A percentile compares a stretch with the other conserved stretches of the same genome.
Evolutionary conservation across 2,797 vertebrate species (phyloP).

Genomic region (Emys orbicularis): DNA sequence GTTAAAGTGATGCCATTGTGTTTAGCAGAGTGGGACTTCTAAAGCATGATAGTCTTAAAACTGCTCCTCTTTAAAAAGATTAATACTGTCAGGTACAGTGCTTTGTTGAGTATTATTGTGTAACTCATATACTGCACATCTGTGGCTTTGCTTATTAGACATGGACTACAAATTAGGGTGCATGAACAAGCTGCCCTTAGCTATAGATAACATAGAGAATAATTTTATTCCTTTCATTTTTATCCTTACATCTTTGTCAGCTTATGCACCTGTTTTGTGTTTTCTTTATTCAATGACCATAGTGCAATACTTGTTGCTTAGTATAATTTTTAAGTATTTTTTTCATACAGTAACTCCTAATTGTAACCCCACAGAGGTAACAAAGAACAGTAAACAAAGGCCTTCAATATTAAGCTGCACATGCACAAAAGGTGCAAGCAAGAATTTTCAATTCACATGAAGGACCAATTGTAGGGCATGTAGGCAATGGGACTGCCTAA

Average conservation of each 20-base stretch:
- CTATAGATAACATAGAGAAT: neutral
- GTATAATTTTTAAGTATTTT: neutral
- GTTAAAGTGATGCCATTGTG: neutral
- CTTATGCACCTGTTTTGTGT: neutral
- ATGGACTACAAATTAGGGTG: neutral
- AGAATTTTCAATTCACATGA: neutral
- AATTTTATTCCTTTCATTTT: neutral
- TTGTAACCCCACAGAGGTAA: neutral
- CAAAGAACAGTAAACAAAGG: neutral
- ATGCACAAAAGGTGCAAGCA: neutral
- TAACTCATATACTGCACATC: neutral
- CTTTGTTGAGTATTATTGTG: neutral
- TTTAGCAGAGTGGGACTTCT: neutral
- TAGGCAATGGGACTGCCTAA: neutral
- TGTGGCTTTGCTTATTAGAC: neutral
- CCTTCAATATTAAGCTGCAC: neutral
- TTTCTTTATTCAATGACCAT: neutral
- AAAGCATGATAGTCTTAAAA: neutral
- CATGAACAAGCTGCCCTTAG: fast-evolving
- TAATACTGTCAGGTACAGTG: neutral
- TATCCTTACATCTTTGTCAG: neutral
- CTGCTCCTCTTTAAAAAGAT: neutral
- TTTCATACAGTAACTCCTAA: neutral
- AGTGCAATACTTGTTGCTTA: neutral
- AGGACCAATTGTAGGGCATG: neutral